Evolutionary conservation across 2,888 invertebrate species (phyloP).

Genomic region (Orgyia antiqua): DNA sequence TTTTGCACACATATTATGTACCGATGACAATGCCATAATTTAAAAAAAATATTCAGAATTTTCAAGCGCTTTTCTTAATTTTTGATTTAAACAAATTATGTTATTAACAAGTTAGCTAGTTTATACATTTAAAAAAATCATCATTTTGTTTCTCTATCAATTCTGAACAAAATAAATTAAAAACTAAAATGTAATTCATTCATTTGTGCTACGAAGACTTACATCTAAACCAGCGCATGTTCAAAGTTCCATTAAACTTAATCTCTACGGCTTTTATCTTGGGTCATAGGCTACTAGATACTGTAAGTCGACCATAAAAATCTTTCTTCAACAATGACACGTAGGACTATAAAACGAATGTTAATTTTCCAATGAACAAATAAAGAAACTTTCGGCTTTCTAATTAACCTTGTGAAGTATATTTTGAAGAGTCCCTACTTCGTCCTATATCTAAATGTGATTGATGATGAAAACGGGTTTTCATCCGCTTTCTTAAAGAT

Average conservation of each 20-base stretch:
- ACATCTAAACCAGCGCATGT: slow-evolving; percentile 52
- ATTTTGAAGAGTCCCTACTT: slow-evolving; percentile 42
- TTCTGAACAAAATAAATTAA: too few relatives aligned
- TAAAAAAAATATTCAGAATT: too few relatives aligned
- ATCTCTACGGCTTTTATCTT: slow-evolving; percentile 55
- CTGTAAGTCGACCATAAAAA: slow-evolving; percentile 42
- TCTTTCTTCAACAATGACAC: slow-evolving; percentile 29
- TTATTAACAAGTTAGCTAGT: too few relatives aligned
- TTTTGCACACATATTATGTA: too few relatives aligned
- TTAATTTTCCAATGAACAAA: slow-evolving; percentile 33
- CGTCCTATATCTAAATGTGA: slow-evolving; percentile 54
- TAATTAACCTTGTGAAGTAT: slow-evolving; percentile 37
- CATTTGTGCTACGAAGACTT: slow-evolving; percentile 39
- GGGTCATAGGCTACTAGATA: slow-evolving; percentile 63
- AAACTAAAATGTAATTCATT: too few relatives aligned
- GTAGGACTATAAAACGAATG: slow-evolving; percentile 32
- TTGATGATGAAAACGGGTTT: slow-evolving; percentile 48
- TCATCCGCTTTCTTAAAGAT: slow-evolving; percentile 39
- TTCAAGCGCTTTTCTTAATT: too few relatives aligned
- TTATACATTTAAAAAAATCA: too few relatives aligned
- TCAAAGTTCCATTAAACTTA: slow-evolving; percentile 43
- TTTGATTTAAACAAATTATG: too few relatives aligned
- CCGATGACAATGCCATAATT: too few relatives aligned
- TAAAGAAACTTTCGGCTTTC: slow-evolving; percentile 18
- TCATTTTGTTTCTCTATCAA: too few relatives aligned